phyloP scores from a whole-genome alignment of 2,888 invertebrate species.

The Seira musarum region DNA sequence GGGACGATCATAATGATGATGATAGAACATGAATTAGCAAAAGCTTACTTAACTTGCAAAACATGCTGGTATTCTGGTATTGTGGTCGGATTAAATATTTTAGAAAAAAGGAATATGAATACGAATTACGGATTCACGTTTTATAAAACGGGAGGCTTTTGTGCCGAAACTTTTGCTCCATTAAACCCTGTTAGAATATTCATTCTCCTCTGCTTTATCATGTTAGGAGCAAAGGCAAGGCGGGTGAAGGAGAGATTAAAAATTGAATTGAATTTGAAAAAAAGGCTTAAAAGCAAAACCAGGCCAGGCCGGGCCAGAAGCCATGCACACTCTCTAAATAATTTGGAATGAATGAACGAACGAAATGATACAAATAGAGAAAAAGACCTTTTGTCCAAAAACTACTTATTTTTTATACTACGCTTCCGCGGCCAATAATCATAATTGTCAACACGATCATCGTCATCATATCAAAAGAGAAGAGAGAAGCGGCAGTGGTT shows the following conservation, averaged over 20 bases:
- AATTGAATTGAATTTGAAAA: conserved; percentile 28
- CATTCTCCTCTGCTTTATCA: not conserved
- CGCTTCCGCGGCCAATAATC: conserved; percentile 32
- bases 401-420: not conserved
- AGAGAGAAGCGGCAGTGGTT: no score
- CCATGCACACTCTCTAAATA: no score
- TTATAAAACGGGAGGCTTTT: no score
- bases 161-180: conserved; percentile 8
- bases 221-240: not conserved
- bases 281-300: no score
- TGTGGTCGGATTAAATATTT: conserved; percentile 55
- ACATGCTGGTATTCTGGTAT: conserved; percentile 11
- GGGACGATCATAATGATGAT: not conserved
- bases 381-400: no score
- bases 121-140: no score
- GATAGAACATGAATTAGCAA: not conserved
- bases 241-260: conserved; percentile 40
- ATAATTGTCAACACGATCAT: conserved; percentile 56
- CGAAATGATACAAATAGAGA: no score
- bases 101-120: no score
- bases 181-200: not conserved
- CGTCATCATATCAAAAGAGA: conserved; percentile 21
- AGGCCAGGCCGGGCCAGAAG: no score
- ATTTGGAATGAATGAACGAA: no score
- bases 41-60: not conserved